Evolutionary conservation across 2,113 vertebrate species (phyloP), one percentile per base, ranked within the genome.

Genomic region (Prinia subflava): DNA sequence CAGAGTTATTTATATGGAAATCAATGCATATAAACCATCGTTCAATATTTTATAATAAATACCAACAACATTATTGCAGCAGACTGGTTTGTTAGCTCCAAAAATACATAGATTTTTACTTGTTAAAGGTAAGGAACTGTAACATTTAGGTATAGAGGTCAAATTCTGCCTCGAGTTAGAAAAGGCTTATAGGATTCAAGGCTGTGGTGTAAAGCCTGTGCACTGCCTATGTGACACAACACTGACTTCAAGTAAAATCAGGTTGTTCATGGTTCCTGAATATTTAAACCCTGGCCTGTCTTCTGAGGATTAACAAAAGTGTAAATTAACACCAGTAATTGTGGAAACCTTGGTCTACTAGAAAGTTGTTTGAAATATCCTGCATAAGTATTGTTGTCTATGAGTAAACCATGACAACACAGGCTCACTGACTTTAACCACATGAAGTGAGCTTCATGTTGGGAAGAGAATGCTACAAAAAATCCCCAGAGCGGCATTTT

Each of bases 191-290:
- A 39, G 28, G 28, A 37, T 28, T 84, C 46, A 83, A 52, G 41
- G 18, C 30, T 74, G 9, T 44, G 4, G 5, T 33, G 11, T 23
- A 53, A 81, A 77, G 7, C 6, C 47, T 33, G 8, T 27, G 8
- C 9, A 46, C 9, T 71, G 28, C 5, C 27, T n/a, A 11, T 4
- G 5, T 35, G 24, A 44, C 22, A 60, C 10, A 68, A 5, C 13
- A 56, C 8, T 52, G 35, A 77, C 35, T n/a, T 15, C 10, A 77
- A 62, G n/a, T 60, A 78, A 92, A 87, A 68, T 67, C 18, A 41
- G 24, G 13, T 46, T 0, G 0, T 25, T 25, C 15, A 3, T 27
- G n/a, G 79, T 62, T 57, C 21, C 8, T 11, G 6, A 12, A 10
- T 22, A 31, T 83, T 68, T 63, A 83, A 67, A 30, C 8, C 3